Evolutionary conservation across 2,797 vertebrate species (phyloP).

Genomic region (Tarsius wallacei): DNA sequence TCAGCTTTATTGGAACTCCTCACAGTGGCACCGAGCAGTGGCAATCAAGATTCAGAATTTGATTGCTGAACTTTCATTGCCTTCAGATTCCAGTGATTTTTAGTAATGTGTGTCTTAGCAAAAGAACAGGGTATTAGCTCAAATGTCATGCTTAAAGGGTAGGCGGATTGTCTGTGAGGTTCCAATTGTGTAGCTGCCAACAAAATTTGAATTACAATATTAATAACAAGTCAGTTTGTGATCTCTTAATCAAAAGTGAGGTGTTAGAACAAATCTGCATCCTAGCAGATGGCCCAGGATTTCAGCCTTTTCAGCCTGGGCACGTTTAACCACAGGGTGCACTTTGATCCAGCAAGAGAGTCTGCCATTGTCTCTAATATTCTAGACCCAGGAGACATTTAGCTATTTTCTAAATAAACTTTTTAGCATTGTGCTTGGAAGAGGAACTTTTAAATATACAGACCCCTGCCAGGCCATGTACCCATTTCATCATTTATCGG

Average conservation of each 20-base stretch:
- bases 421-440: neutral
- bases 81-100: neutral
- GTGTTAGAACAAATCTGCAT: neutral
- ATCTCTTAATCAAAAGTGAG: neutral
- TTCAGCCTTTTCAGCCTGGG: constrained; percentile 17
- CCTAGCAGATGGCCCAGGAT: constrained; percentile 1
- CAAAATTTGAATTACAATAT: constrained; percentile 28
- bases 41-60: neutral
- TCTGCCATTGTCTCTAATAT: neutral
- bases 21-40: neutral
- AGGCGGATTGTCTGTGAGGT: neutral
- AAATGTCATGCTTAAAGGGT: constrained; percentile 53
- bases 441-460: neutral
- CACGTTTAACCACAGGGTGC: neutral
- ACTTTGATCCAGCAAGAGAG: neutral
- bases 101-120: constrained; percentile 15
- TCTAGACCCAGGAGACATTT: neutral
- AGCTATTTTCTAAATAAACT: constrained; percentile 63
- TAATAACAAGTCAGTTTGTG: neutral
- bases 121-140: neutral
- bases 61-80: neutral
- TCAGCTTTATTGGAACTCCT: neutral
- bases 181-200: constrained; percentile 13
- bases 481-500: neutral
- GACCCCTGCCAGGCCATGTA: neutral